Conservation (phyloP, 2,113 vertebrate species). For the Toxostoma redivivum region DNA sequence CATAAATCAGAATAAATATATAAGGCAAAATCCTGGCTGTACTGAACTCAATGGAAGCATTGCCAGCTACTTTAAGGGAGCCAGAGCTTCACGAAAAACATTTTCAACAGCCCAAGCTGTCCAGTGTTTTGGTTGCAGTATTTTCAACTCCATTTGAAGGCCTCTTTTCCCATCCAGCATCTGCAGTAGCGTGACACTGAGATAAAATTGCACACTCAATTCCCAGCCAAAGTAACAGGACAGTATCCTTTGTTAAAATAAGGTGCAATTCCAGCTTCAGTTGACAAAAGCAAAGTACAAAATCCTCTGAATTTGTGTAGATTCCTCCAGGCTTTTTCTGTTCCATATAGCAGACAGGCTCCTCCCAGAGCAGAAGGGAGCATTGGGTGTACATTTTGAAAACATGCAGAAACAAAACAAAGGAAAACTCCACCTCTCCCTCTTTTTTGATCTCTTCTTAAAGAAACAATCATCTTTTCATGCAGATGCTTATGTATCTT, state of each 20-base stretch:
- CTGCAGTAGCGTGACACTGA: background rate
- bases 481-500: background rate
- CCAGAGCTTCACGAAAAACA: background rate
- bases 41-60: background rate
- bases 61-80: conserved; percentile 9
- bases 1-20: conserved; percentile 44
- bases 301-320: background rate
- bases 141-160: conserved; percentile 45
- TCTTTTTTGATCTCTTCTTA: background rate
- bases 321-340: background rate
- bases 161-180: conserved; percentile 5
- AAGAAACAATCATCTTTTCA: background rate
- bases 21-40: conserved; percentile 12
- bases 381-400: background rate
- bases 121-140: conserved; percentile 26
- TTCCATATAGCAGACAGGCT: background rate
- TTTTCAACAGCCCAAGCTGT: conserved; percentile 4
- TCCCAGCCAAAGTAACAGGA: background rate
- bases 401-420: background rate
- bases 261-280: background rate
- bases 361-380: background rate
- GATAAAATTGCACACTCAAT: background rate
- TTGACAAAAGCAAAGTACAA: background rate
- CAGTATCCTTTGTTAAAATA: background rate
- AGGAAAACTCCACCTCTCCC: background rate